Conservation (phyloP, 2,888 invertebrate species). For the Caenorhabditis sulstoni region DNA sequence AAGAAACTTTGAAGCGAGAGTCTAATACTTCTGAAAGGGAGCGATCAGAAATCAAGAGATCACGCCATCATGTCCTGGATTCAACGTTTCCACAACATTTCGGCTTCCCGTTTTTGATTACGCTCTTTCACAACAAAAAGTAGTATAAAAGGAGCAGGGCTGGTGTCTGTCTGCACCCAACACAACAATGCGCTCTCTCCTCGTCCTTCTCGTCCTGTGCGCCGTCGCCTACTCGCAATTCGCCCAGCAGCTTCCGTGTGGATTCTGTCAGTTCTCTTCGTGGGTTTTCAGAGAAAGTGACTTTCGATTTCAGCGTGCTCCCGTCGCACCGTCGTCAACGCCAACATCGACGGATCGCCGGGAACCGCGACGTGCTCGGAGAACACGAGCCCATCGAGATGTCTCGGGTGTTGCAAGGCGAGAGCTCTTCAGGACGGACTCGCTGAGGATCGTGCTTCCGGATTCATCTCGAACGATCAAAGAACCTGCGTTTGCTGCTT, state of each 20-base stretch:
- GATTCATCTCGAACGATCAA: conserved; percentile 57
- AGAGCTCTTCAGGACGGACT: conserved; percentile 58
- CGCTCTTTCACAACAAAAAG: conserved; percentile 23
- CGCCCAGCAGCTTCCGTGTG: conserved; percentile 36
- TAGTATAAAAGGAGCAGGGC: conserved; percentile 23
- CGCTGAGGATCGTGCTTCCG: conserved; percentile 4
- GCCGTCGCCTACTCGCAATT: conserved; percentile 36
- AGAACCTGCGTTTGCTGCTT: conserved; percentile 60
- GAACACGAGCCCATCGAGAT: conserved; percentile 41
- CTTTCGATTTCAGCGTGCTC: conserved; percentile 50
- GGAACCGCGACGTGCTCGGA: conserved; percentile 56
- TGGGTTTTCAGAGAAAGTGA: background rate
- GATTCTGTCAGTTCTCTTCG: conserved; percentile 43
- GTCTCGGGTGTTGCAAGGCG: conserved; percentile 52
- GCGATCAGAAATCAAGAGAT: conserved; percentile 4
- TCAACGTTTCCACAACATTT: conserved; percentile 21
- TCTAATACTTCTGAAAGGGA: background rate
- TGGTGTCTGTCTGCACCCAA: background rate
- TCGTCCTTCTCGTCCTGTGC: conserved; percentile 37
- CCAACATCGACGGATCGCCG: conserved; percentile 39
- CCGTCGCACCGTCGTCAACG: conserved; percentile 44
- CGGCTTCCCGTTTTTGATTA: conserved; percentile 15
- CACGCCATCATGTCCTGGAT: conserved; percentile 14
- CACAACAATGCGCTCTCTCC: conserved; percentile 45
- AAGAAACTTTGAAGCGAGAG: too few species aligned